Percentiles rank a stretch among this genome's conserved stretches.
Evolutionary conservation across 2,113 vertebrate genomes (phyloP).

Genomic region (Corythornis cristatus): DNA sequence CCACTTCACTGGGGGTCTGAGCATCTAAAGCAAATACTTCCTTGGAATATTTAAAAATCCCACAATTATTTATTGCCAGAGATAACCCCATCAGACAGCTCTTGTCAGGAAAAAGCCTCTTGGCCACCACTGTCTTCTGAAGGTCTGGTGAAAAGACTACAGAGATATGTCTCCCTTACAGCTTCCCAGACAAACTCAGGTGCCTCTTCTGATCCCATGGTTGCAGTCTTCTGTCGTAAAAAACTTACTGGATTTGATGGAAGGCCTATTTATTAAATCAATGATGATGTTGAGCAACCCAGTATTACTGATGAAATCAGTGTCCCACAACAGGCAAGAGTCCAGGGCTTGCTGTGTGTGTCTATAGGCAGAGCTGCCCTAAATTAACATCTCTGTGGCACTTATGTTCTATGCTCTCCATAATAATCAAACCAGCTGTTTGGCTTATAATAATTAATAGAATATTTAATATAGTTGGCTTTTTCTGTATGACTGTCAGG

Average conservation of each 20-base stretch:
- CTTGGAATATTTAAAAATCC: background rate
- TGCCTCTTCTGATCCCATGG: background rate
- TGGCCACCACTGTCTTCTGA: background rate
- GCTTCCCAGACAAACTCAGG: background rate
- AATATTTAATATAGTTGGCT: background rate
- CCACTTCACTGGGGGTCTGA: background rate
- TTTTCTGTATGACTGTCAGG: accelerated
- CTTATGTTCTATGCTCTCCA: background rate
- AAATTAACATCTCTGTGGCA: background rate
- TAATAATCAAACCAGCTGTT: background rate
- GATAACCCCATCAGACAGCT: background rate
- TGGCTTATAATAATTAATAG: background rate
- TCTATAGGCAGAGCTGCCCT: background rate
- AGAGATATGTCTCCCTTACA: background rate
- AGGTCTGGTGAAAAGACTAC: background rate
- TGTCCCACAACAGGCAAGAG: accelerated
- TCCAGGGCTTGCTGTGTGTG: accelerated
- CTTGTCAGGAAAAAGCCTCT: background rate
- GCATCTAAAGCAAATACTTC: background rate
- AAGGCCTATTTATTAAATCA: background rate
- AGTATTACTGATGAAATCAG: background rate
- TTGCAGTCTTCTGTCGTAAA: background rate
- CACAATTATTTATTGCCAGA: background rate
- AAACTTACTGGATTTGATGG: background rate
- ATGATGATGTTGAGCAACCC: background rate